phyloP scores from a whole-genome alignment of 2,797 vertebrate species.

The Lepidocolaptes lacrymiger region DNA sequence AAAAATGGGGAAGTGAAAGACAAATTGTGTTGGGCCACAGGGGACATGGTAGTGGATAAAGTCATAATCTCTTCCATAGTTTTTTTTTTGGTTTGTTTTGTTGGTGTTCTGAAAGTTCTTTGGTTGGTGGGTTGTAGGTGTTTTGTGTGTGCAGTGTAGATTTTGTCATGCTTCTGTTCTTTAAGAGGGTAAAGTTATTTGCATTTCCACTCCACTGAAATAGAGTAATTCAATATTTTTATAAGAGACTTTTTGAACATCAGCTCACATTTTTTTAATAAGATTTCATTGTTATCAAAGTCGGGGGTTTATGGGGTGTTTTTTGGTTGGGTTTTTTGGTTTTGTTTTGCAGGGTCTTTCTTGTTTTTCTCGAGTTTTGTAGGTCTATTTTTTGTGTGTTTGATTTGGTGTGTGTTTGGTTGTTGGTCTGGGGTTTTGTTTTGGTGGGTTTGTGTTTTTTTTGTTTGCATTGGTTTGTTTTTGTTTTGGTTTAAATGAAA shows the following conservation, averaged over 20 bases:
- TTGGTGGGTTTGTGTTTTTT: not conserved
- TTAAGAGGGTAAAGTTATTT: not conserved
- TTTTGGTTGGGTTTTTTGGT: too few relatives aligned
- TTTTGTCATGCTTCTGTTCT: not conserved
- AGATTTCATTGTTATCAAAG: not conserved
- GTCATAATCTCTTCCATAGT: not conserved
- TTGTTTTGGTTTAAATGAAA: not conserved
- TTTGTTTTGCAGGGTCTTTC: not conserved
- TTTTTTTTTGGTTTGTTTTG: not conserved
- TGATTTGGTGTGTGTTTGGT: too few relatives aligned
- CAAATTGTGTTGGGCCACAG: not conserved
- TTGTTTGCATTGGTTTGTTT: not conserved
- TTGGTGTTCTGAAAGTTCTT: not conserved
- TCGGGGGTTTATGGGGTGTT: accelerated
- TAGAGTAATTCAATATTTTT: not conserved
- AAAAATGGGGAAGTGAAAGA: not conserved
- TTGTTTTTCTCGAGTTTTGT: not conserved
- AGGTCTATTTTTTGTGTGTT: not conserved
- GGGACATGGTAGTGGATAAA: not conserved
- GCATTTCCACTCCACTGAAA: not conserved
- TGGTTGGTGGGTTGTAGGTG: not conserved
- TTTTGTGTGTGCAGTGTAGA: not conserved
- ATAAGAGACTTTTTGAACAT: not conserved
- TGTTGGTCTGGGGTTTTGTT: not conserved
- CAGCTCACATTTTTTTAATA: not conserved